A percentile compares a stretch with the other conserved stretches of the same genome.
Evolutionary conservation across 1,140 invertebrate genomes (phyloP).

Genomic region (Drosophila mojavensis): DNA sequence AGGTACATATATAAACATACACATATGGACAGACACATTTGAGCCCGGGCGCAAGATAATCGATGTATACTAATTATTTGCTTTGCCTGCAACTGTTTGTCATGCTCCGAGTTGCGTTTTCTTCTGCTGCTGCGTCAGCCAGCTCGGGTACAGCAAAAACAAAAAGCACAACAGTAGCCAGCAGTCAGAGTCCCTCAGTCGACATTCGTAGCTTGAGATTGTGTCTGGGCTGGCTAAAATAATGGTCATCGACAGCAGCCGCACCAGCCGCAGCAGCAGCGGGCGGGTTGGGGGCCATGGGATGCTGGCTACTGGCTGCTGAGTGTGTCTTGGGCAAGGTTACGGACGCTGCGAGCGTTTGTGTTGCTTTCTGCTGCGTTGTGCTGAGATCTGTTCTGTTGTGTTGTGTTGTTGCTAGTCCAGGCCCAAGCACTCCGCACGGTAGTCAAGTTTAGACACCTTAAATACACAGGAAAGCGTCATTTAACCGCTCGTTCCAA

Average conservation of each 20-base stretch:
- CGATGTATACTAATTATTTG: constrained; percentile 83
- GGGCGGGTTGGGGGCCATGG: constrained; percentile 1
- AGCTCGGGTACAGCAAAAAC: constrained; percentile 71
- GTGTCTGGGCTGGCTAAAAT: constrained; percentile 59
- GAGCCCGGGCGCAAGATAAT: constrained; percentile 72
- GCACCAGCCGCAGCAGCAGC: constrained; percentile 9
- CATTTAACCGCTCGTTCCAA: constrained; percentile 77
- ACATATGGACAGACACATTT: constrained; percentile 16
- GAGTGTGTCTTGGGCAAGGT: constrained; percentile 72
- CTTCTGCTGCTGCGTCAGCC: constrained; percentile 16
- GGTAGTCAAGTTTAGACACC: constrained; percentile 81
- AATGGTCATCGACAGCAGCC: constrained; percentile 74
- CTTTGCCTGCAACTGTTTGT: constrained; percentile 82
- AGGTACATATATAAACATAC: constrained; percentile 43
- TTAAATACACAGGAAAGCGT: constrained; percentile 81
- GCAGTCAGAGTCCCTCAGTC: constrained; percentile 12
- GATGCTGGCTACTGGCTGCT: constrained; percentile 6
- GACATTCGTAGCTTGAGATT: constrained; percentile 30
- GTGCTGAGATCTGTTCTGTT: not conserved
- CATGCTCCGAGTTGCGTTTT: constrained; percentile 57
- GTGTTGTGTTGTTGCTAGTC: constrained; percentile 7
- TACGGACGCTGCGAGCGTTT: constrained; percentile 53
- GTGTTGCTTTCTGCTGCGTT: not conserved
- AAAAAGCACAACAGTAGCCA: constrained; percentile 72
- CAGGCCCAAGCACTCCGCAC: constrained; percentile 33